A percentile compares a stretch with the other conserved stretches of the same genome.
phyloP scores from a whole-genome alignment of 2,888 invertebrate genomes.

The Hydroisotoma schaefferi region DNA sequence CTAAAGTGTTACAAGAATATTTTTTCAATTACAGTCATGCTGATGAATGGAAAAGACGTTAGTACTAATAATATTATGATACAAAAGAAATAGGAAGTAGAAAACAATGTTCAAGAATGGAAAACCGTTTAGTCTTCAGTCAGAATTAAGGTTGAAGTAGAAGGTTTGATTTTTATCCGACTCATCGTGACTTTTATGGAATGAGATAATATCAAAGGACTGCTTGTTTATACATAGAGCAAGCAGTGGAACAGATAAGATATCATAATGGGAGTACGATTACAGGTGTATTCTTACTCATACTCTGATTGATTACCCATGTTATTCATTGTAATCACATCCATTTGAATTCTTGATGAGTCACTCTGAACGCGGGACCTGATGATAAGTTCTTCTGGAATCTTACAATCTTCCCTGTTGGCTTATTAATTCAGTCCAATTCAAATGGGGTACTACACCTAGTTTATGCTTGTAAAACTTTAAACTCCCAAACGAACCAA shows the following conservation, averaged over 20 bases:
- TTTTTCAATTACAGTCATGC: too few species aligned
- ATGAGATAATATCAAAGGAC: not conserved
- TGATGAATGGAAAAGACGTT: too few species aligned
- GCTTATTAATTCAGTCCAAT: not conserved
- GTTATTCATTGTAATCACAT: slow-evolving; percentile 40
- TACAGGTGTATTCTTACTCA: slow-evolving; percentile 41
- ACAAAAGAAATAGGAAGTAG: too few species aligned
- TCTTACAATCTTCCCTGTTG: not conserved
- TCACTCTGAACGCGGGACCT: slow-evolving; percentile 20
- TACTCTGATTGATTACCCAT: slow-evolving; percentile 44
- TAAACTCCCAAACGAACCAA: too few species aligned
- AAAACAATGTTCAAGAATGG: too few species aligned
- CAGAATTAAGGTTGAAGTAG: too few species aligned
- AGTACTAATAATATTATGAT: too few species aligned
- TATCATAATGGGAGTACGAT: slow-evolving; percentile 40
- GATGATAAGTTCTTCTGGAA: not conserved
- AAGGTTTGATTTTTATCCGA: not conserved
- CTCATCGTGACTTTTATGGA: not conserved
- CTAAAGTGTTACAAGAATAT: too few species aligned
- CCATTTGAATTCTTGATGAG: slow-evolving; percentile 46
- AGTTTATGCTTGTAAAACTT: too few species aligned
- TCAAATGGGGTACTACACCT: too few species aligned
- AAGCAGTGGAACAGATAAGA: slow-evolving; percentile 29
- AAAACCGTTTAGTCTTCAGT: too few species aligned
- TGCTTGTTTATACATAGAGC: slow-evolving; percentile 1